Percentiles rank a stretch among this genome's conserved stretches.
These are phyloP conservation scores for Rhinoderma darwinii DNA, from an alignment of 2,113 vertebrate genomes.

Conservation along the genomic window DNA sequence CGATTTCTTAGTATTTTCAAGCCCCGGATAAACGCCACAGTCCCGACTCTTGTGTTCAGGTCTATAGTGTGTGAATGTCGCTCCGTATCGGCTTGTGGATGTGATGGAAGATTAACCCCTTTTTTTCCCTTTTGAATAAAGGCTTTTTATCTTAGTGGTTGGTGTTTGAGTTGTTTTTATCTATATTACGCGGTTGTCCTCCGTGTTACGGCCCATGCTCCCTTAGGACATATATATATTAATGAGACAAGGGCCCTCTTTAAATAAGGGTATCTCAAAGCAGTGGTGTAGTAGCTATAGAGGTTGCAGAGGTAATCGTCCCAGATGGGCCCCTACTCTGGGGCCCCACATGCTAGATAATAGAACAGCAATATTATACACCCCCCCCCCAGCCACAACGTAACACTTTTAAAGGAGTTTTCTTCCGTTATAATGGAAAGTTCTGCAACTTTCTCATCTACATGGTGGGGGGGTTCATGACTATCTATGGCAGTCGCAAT, in stretches of 20 bases:
- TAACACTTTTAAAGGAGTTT: too few relatives aligned
- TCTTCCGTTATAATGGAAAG: not conserved
- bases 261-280: too few relatives aligned
- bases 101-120: conserved; percentile 78
- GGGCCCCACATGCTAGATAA: too few relatives aligned
- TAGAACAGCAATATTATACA: too few relatives aligned
- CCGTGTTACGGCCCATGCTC: not conserved
- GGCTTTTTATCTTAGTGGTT: conserved; percentile 77
- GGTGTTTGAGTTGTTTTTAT: not conserved
- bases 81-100: conserved; percentile 77
- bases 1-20: conserved; percentile 81
- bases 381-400: too few relatives aligned
- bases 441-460: not conserved
- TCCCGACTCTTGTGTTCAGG: conserved; percentile 68
- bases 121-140: conserved; percentile 87
- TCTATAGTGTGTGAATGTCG: conserved; percentile 71
- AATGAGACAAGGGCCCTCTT: too few relatives aligned
- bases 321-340: too few relatives aligned
- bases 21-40: conserved; percentile 71
- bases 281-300: too few relatives aligned
- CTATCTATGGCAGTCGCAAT: too few relatives aligned
- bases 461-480: too few relatives aligned
- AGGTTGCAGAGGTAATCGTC: too few relatives aligned
- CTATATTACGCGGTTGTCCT: not conserved
- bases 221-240: too few relatives aligned